Conservation (phyloP, 2,797 vertebrate genomes). For the Chelonia mydas region DNA sequence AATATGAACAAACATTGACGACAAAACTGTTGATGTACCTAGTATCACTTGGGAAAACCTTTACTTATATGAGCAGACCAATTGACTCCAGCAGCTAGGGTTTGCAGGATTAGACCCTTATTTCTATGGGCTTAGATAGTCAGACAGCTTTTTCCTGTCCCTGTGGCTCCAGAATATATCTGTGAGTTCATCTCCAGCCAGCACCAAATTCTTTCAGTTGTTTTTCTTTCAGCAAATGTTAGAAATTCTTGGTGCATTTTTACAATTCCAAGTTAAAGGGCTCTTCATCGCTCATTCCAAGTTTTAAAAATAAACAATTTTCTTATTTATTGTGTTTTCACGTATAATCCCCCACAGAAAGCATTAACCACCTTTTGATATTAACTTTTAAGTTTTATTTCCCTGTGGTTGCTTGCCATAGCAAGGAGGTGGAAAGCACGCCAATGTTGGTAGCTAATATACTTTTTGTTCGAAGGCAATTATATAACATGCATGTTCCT, state of each 20-base stretch:
- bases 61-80: slow-evolving; percentile 47
- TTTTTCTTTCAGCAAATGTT: slow-evolving; percentile 56
- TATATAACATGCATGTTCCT: slow-evolving; percentile 40
- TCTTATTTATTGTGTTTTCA: slow-evolving; percentile 38
- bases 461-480: slow-evolving; percentile 28
- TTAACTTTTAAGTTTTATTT: slow-evolving; percentile 64
- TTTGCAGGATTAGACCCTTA: not conserved
- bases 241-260: slow-evolving; percentile 14
- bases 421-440: slow-evolving; percentile 24
- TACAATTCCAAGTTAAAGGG: slow-evolving; percentile 45
- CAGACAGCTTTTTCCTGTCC: slow-evolving; percentile 5
- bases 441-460: slow-evolving; percentile 13
- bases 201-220: slow-evolving; percentile 41
- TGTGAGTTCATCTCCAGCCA: slow-evolving; percentile 61
- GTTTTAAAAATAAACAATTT: slow-evolving; percentile 48
- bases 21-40: slow-evolving; percentile 60
- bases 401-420: slow-evolving; percentile 9
- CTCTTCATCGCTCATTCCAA: slow-evolving; percentile 56
- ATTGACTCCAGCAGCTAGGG: slow-evolving; percentile 16
- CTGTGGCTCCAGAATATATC: slow-evolving; percentile 38
- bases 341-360: slow-evolving; percentile 58
- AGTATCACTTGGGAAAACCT: slow-evolving; percentile 54
- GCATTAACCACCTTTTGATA: slow-evolving; percentile 61
- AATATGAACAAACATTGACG: slow-evolving; percentile 53
- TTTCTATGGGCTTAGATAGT: slow-evolving; percentile 7